A percentile compares a stretch with the other conserved stretches of the same genome.
Evolutionary conservation across 1,140 invertebrate species (phyloP).

Genomic region (Tachypleus tridentatus): DNA sequence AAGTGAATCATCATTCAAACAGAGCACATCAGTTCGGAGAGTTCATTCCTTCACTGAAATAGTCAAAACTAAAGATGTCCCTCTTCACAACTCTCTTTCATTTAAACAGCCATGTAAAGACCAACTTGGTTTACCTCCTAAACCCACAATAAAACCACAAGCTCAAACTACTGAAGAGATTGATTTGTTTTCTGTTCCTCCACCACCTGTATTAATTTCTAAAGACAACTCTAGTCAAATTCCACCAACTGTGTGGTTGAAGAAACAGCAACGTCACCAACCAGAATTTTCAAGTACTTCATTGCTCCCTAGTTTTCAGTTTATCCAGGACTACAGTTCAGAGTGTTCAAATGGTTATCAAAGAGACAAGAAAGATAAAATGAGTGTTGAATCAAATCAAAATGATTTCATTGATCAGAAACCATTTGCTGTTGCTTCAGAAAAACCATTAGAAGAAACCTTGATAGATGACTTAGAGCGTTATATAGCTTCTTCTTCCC

Average conservation of each 20-base stretch:
- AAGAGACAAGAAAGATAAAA: neutral
- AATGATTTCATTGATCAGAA: constrained; percentile 31
- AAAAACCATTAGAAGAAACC: constrained; percentile 37
- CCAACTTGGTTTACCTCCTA: too few species aligned
- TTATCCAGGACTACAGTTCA: constrained; percentile 26
- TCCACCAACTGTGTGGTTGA: constrained; percentile 46
- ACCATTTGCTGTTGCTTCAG: constrained; percentile 58
- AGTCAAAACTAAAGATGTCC: constrained; percentile 16
- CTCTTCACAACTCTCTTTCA: constrained; percentile 19
- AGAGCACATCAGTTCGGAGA: constrained; percentile 14
- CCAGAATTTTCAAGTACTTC: constrained; percentile 43
- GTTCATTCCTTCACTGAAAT: constrained; percentile 24
- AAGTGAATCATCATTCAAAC: constrained; percentile 11
- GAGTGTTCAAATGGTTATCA: neutral
- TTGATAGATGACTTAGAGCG: constrained; percentile 25
- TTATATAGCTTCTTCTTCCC: constrained; percentile 37
- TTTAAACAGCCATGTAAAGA: constrained; percentile 4
- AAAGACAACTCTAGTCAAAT: constrained; percentile 35
- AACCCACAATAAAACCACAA: too few species aligned
- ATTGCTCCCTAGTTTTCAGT: constrained; percentile 59
- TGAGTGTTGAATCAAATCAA: neutral
- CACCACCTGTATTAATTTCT: neutral
- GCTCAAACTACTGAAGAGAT: too few species aligned
- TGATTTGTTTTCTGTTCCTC: too few species aligned
- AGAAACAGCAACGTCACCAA: constrained; percentile 42